Evolutionary conservation across 2,888 invertebrate genomes (phyloP).

Genomic region (Macrosoma leucophasiata): DNA sequence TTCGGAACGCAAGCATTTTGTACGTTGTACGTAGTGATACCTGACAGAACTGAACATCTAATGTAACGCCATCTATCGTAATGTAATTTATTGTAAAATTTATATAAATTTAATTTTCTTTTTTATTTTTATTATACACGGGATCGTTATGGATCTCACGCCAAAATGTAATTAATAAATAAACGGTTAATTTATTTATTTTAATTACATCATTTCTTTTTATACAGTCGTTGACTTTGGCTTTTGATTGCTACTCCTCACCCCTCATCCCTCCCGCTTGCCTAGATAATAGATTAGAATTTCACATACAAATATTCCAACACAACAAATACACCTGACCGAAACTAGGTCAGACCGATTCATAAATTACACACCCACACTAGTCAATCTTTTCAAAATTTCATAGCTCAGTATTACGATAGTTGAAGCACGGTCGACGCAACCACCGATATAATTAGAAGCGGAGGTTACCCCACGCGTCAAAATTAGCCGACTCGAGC

Average conservation of each 20-base stretch:
- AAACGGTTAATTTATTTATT: constrained; percentile 78
- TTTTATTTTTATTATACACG: constrained; percentile 74
- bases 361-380: constrained; percentile 15
- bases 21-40: constrained; percentile 75
- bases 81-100: constrained; percentile 77
- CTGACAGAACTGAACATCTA: constrained; percentile 75
- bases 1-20: constrained; percentile 65
- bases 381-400: constrained; percentile 10
- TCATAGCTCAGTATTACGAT: constrained; percentile 5
- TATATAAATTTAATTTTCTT: constrained; percentile 75
- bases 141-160: constrained; percentile 75
- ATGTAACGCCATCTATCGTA: constrained; percentile 71
- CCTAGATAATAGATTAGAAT: constrained; percentile 10
- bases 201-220: constrained; percentile 76
- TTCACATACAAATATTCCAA: constrained; percentile 21
- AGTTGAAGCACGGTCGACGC: constrained; percentile 4
- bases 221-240: constrained; percentile 65
- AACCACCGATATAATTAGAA: constrained; percentile 35
- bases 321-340: constrained; percentile 36
- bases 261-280: constrained; percentile 33
- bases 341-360: constrained; percentile 44
- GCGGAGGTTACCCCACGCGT: constrained; percentile 45
- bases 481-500: constrained; percentile 46
- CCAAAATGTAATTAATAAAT: constrained; percentile 76
- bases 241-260: constrained; percentile 46